A percentile compares a stretch with the other conserved stretches of the same genome.
These are phyloP conservation scores for Pyrrhosoma nymphula DNA, from an alignment of 2,888 invertebrate species.

Conservation along the genomic window DNA sequence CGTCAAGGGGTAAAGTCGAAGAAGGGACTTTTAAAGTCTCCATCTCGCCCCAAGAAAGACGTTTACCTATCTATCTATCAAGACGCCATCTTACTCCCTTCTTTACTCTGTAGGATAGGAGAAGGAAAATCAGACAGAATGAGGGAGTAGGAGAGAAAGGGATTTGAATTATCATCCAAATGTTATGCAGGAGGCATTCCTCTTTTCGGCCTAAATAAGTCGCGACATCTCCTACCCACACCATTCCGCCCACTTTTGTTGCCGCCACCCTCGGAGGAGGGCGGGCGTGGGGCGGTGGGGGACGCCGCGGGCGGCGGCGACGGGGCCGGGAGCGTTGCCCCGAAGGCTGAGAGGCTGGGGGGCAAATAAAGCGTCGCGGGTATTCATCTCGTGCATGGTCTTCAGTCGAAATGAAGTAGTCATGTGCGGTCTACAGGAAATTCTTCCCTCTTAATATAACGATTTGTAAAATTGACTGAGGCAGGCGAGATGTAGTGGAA, in stretches of 20 bases:
- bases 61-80: too few species aligned
- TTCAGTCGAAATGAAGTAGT: too few species aligned
- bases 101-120: too few species aligned
- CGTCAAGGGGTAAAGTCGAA: too few species aligned
- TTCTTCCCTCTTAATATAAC: too few species aligned
- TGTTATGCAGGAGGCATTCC: background rate
- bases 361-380: background rate
- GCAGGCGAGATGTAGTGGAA: too few species aligned
- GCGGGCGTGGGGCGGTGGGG: background rate
- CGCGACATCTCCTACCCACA: background rate
- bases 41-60: too few species aligned
- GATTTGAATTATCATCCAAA: background rate
- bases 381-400: too few species aligned
- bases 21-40: too few species aligned
- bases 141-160: background rate
- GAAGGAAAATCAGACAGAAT: background rate
- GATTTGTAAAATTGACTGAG: too few species aligned
- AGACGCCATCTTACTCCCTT: too few species aligned
- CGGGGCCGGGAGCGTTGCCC: background rate
- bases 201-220: background rate
- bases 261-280: background rate
- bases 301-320: background rate
- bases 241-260: background rate
- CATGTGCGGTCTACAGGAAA: too few species aligned
- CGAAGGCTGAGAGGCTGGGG: background rate